phyloP scores from a whole-genome alignment of 2,113 vertebrate genomes.

The Stegastes partitus region DNA sequence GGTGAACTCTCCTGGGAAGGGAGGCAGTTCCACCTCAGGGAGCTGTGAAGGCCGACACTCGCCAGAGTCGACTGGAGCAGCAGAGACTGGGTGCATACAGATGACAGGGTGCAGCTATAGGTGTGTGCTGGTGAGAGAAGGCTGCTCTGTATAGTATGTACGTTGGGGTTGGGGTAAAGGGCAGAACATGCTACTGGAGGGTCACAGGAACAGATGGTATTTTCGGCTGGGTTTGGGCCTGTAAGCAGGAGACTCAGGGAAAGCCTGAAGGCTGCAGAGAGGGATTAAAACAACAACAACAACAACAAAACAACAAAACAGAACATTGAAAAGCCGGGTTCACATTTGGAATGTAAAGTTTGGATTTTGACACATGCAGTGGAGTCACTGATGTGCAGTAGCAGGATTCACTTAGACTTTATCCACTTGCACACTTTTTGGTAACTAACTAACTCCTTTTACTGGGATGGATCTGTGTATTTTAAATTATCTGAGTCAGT shows the following conservation, averaged over 20 bases:
- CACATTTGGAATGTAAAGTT: background rate
- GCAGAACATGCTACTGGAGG: slow-evolving; percentile 14
- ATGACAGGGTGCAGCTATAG: slow-evolving; percentile 31
- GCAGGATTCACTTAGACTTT: background rate
- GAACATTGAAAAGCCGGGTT: background rate
- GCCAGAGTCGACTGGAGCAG: slow-evolving; percentile 18
- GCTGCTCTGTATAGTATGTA: slow-evolving; percentile 22
- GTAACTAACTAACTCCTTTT: background rate
- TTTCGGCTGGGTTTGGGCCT: slow-evolving; percentile 7
- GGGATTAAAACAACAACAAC: no score
- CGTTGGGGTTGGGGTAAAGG: slow-evolving; percentile 16
- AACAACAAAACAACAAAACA: background rate
- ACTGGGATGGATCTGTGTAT: no score
- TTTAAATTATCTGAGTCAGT: no score
- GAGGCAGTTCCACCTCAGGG: slow-evolving; percentile 72
- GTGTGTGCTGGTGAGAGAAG: background rate
- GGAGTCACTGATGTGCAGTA: background rate
- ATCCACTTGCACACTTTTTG: background rate
- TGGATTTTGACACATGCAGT: background rate
- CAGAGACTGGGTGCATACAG: slow-evolving; percentile 54
- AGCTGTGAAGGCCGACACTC: slow-evolving; percentile 66
- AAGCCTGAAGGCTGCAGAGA: background rate
- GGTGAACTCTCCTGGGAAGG: slow-evolving; percentile 47
- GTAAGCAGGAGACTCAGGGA: background rate
- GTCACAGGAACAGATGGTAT: slow-evolving; percentile 41